Conservation (phyloP, 2,888 invertebrate genomes). For the Lasioglossum lativentre region DNA sequence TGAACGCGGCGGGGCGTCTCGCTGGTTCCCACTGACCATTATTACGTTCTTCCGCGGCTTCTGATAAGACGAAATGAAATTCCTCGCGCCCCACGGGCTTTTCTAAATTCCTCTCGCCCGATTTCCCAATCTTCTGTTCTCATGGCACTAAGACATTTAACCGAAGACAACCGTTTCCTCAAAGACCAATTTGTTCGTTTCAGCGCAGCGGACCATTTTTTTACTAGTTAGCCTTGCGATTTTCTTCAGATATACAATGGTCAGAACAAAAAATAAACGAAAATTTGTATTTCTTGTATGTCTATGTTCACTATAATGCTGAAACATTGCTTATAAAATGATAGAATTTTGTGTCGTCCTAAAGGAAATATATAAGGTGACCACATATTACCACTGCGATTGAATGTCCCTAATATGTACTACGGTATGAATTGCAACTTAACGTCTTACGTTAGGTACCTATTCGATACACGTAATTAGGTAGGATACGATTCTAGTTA, state of each 20-base stretch:
- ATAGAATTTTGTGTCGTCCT: too few species aligned
- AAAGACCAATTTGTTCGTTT: background rate
- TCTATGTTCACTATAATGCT: too few species aligned
- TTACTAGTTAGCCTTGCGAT: background rate
- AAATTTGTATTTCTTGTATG: too few species aligned
- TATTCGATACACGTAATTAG: too few species aligned
- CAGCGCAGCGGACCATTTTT: background rate
- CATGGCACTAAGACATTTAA: background rate
- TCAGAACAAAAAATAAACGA: too few species aligned
- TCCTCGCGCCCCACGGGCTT: slow-evolving; percentile 19
- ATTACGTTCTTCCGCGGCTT: slow-evolving; percentile 28
- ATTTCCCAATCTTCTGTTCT: background rate
- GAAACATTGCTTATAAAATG: too few species aligned
- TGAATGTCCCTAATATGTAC: too few species aligned
- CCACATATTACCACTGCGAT: too few species aligned
- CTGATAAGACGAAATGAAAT: slow-evolving; percentile 52
- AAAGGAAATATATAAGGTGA: too few species aligned
- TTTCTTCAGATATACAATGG: background rate
- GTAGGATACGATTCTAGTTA: too few species aligned
- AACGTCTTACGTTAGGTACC: too few species aligned
- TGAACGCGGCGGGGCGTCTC: slow-evolving; percentile 8
- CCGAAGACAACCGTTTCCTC: background rate
- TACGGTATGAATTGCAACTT: too few species aligned
- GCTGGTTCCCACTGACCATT: slow-evolving; percentile 28
- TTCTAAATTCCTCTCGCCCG: slow-evolving; percentile 17